Conservation (phyloP, 2,113 vertebrate genomes). For the Elgaria multicarinata region DNA sequence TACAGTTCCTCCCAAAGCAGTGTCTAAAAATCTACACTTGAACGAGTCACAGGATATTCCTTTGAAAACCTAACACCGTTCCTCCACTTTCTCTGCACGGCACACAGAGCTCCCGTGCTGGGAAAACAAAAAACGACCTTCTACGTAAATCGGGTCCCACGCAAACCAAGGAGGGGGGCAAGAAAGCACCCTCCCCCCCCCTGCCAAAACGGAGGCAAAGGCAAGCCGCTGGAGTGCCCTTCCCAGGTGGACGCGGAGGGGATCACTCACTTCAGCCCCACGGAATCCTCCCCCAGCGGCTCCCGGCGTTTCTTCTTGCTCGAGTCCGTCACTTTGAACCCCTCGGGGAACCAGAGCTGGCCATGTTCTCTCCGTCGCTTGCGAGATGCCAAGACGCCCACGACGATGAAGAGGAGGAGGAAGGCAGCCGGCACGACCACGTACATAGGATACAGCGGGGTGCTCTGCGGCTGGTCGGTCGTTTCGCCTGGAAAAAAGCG, state of each 20-base stretch:
- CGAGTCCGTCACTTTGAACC: constrained; percentile 94
- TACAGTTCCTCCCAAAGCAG: too few species aligned
- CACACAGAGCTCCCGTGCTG: not conserved
- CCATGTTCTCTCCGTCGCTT: constrained; percentile 95
- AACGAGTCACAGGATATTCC: not conserved
- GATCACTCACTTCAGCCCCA: constrained; percentile 94
- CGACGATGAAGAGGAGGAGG: constrained; percentile 82
- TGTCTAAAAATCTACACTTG: not conserved
- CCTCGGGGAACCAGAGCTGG: constrained; percentile 98
- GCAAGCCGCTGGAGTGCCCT: not conserved
- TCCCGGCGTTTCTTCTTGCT: constrained; percentile 98
- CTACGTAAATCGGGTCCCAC: not conserved
- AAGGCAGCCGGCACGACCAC: constrained; percentile 80
- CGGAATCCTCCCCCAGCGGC: constrained; percentile 95
- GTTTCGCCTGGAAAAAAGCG: constrained; percentile 79
- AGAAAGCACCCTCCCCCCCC: not conserved
- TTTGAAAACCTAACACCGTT: not conserved
- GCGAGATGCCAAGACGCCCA: constrained; percentile 91
- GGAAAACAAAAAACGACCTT: not conserved
- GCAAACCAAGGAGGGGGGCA: not conserved
- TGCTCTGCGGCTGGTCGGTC: constrained; percentile 59
- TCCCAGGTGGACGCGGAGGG: rapidly evolving
- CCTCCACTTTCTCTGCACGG: not conserved
- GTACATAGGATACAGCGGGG: constrained; percentile 85
- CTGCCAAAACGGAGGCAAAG: too few species aligned